A percentile compares a stretch with the other conserved stretches of the same genome.
phyloP scores from a whole-genome alignment of 2,888 invertebrate genomes.

The Scaptomyza reducta region DNA sequence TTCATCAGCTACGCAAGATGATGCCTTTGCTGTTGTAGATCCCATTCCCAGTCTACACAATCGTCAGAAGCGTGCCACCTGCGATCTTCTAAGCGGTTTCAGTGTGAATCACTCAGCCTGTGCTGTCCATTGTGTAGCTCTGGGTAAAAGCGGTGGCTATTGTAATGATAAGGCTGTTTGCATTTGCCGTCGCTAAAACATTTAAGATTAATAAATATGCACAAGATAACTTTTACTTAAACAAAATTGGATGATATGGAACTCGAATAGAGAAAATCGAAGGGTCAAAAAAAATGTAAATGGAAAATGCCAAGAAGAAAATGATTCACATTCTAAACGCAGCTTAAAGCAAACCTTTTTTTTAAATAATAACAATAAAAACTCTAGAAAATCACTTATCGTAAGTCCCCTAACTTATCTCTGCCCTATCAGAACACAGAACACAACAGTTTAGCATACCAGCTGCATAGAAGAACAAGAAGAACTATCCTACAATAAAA shows the following conservation, averaged over 20 bases:
- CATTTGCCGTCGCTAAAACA: constrained; percentile 73
- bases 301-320: not conserved
- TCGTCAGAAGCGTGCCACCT: constrained; percentile 84
- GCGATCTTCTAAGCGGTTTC: constrained; percentile 81
- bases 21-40: not conserved
- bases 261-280: not conserved
- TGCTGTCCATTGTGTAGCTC: constrained; percentile 83
- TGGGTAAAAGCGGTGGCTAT: constrained; percentile 81
- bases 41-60: constrained; percentile 4
- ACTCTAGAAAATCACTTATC: not conserved
- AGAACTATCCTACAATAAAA: not conserved
- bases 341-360: not conserved
- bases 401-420: constrained; percentile 8
- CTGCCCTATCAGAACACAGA: not conserved
- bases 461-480: not conserved
- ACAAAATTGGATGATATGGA: no score
- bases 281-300: not conserved
- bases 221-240: no score
- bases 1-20: not conserved
- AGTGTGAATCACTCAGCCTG: constrained; percentile 82
- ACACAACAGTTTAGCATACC: not conserved
- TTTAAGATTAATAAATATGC: no score
- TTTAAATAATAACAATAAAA: not conserved
- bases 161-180: constrained; percentile 83
- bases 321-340: not conserved